These are phyloP conservation scores for Xanthorhoe spadicearia DNA, from an alignment of 2,888 invertebrate species.

Conservation along the genomic window DNA sequence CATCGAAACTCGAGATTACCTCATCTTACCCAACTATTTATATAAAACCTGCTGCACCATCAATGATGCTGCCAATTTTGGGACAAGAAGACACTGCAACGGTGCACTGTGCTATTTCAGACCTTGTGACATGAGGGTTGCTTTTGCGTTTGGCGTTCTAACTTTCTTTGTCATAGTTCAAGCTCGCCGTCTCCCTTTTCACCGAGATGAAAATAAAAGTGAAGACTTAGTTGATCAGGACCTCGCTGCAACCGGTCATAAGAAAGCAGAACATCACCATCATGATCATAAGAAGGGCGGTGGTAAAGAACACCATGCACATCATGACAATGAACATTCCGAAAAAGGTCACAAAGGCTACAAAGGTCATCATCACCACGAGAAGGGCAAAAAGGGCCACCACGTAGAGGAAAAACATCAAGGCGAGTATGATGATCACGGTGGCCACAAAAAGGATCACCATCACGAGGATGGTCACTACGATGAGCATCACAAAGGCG, in stretches of 20 bases:
- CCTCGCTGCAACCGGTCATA: slow-evolving; percentile 75
- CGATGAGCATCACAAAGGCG: slow-evolving; percentile 86
- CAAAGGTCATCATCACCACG: slow-evolving; percentile 88
- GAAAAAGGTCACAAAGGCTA: slow-evolving; percentile 90
- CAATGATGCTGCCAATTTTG: slow-evolving; percentile 73
- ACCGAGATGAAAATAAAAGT: slow-evolving; percentile 51
- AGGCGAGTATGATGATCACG: slow-evolving; percentile 86
- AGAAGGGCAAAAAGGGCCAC: slow-evolving; percentile 89
- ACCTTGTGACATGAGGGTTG: slow-evolving; percentile 66
- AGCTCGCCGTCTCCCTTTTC: slow-evolving; percentile 63
- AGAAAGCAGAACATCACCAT: slow-evolving; percentile 76
- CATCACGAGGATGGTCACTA: slow-evolving; percentile 88
- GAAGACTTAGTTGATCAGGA: slow-evolving; percentile 61
- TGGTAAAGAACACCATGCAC: slow-evolving; percentile 87
- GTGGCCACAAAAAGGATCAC: slow-evolving; percentile 86
- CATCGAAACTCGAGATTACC: slow-evolving; percentile 70
- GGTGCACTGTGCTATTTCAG: slow-evolving; percentile 49
- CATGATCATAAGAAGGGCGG: slow-evolving; percentile 86
- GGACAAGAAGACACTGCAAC: slow-evolving; percentile 61
- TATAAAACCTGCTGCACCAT: slow-evolving; percentile 80
- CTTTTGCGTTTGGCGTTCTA: slow-evolving; percentile 64
- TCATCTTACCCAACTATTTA: slow-evolving; percentile 80
- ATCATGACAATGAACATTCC: slow-evolving; percentile 87
- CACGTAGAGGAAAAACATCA: slow-evolving; percentile 88
- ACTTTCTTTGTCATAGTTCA: slow-evolving; percentile 58